Evolutionary conservation across 2,888 invertebrate genomes (phyloP).

Genomic region (Nycteola revayana): DNA sequence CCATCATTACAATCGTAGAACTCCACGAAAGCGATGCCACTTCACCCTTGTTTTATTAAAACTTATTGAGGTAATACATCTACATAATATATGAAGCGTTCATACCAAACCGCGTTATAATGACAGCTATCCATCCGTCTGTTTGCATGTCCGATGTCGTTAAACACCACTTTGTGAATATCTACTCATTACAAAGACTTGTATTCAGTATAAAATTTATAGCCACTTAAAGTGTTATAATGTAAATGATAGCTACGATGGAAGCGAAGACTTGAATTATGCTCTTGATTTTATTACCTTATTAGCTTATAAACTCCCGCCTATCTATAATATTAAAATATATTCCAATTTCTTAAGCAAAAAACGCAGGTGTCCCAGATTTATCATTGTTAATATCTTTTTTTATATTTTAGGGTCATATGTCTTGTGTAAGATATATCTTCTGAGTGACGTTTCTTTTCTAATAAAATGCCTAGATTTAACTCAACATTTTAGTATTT

Average conservation of each 20-base stretch:
- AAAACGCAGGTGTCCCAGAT: conserved; percentile 20
- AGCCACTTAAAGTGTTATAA: conserved; percentile 16
- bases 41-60: conserved; percentile 18
- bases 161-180: conserved; percentile 31
- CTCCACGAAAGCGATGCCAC: conserved; percentile 13
- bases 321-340: conserved; percentile 26
- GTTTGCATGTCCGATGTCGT: conserved; percentile 37
- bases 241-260: conserved; percentile 17
- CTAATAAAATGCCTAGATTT: conserved; percentile 11
- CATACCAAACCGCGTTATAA: conserved; percentile 24
- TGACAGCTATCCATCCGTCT: conserved; percentile 29
- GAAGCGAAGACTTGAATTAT: conserved; percentile 16
- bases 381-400: conserved; percentile 26
- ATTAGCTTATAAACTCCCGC: conserved; percentile 22
- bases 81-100: conserved; percentile 28
- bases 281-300: conserved; percentile 19
- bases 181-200: conserved; percentile 17
- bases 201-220: conserved; percentile 24
- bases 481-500: neutral
- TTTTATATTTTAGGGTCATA: conserved; percentile 20
- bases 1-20: conserved; percentile 11
- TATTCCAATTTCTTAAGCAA: conserved; percentile 18
- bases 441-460: conserved; percentile 21
- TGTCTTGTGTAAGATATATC: conserved; percentile 11
- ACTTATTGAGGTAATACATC: conserved; percentile 13